These are phyloP conservation scores for Sciurus vulgaris DNA, from an alignment of 2,797 vertebrate genomes.

Conservation along the genomic window DNA sequence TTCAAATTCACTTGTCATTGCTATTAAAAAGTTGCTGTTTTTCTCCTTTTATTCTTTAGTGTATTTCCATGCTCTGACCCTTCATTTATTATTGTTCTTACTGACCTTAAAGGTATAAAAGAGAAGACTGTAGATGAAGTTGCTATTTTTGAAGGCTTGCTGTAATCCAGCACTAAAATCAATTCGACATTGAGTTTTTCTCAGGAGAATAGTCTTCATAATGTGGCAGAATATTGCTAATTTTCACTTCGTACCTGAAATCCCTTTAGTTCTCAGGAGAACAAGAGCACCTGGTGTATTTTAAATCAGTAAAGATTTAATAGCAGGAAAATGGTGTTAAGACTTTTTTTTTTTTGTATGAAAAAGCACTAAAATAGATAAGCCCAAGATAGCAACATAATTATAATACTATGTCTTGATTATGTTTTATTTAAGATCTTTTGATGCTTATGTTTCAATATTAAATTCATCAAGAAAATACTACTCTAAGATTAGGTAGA, in stretches of 20 bases:
- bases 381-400: conserved; percentile 1
- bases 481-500: not conserved
- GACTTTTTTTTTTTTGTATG: conserved; percentile 17
- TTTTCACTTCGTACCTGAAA: conserved; percentile 74
- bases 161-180: not conserved
- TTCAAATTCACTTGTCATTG: conserved; percentile 69
- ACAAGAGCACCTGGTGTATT: conserved; percentile 65
- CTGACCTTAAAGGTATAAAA: conserved; percentile 66
- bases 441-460: conserved; percentile 61
- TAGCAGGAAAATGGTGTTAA: conserved; percentile 39
- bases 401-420: conserved; percentile 53
- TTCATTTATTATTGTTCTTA: conserved; percentile 71
- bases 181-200: conserved; percentile 56
- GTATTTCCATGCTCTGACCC: conserved; percentile 56
- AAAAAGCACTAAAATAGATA: conserved; percentile 65
- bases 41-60: not conserved
- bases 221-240: conserved; percentile 64
- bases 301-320: conserved; percentile 73
- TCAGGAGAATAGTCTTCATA: conserved; percentile 65
- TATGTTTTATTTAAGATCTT: conserved; percentile 53
- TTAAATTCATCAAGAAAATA: conserved; percentile 59
- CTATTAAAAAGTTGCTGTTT: conserved; percentile 32
- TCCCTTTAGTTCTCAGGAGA: conserved; percentile 58
- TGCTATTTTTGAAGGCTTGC: conserved; percentile 47
- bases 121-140: conserved; percentile 24